Evolutionary conservation across 2,797 vertebrate species (phyloP).

Genomic region (Chiroxiphia lanceolata): DNA sequence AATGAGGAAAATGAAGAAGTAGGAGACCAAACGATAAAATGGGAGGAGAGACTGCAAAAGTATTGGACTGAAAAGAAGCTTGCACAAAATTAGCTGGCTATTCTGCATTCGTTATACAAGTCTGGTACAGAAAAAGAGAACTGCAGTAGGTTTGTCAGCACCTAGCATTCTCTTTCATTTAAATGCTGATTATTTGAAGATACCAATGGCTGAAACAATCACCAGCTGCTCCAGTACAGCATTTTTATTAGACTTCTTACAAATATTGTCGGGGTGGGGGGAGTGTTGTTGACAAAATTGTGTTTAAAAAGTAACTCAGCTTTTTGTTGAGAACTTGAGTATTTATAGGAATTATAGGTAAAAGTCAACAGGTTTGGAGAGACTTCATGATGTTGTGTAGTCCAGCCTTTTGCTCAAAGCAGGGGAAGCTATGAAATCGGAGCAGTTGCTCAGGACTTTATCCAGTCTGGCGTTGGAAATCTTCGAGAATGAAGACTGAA

Average conservation of each 20-base stretch:
- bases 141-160: slow-evolving; percentile 47
- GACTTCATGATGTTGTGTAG: not conserved
- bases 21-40: slow-evolving; percentile 48
- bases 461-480: not conserved
- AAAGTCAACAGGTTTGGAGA: not conserved
- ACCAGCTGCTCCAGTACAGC: not conserved
- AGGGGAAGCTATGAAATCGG: not conserved
- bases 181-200: slow-evolving; percentile 2
- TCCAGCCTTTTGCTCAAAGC: not conserved
- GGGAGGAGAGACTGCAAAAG: slow-evolving; percentile 35
- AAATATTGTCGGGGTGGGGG: not conserved
- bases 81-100: slow-evolving; percentile 54
- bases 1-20: slow-evolving; percentile 44
- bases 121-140: slow-evolving; percentile 47
- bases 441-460: not conserved
- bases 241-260: not conserved
- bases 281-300: not conserved
- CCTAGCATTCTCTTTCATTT: slow-evolving; percentile 42
- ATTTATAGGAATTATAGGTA: not conserved
- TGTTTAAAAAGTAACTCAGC: not conserved
- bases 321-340: not conserved
- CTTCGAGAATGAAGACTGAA: not conserved
- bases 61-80: slow-evolving; percentile 46
- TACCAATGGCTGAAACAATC: not conserved
- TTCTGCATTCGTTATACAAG: slow-evolving; percentile 27